Conservation (phyloP, 2,888 invertebrate genomes). For the Anarsia innoxiella region DNA sequence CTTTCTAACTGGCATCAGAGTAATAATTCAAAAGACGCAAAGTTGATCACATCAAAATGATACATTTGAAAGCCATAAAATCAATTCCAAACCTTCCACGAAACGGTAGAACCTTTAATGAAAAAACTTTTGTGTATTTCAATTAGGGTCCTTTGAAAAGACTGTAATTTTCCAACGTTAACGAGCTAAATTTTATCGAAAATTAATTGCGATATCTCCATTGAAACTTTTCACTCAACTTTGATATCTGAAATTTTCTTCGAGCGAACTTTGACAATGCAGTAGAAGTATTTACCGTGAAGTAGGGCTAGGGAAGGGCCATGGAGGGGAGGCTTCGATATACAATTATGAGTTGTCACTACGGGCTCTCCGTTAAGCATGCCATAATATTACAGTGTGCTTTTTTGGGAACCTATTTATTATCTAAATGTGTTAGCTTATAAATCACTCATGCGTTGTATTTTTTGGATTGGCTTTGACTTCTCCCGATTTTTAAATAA, state of each 20-base stretch:
- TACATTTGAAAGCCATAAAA: neutral
- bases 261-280: constrained; percentile 51
- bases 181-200: constrained; percentile 73
- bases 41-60: neutral
- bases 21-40: neutral
- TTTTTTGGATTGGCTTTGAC: no score
- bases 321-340: no score
- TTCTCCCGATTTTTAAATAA: no score
- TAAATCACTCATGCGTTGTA: no score
- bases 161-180: constrained; percentile 66
- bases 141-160: constrained; percentile 60
- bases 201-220: constrained; percentile 74
- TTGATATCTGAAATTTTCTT: constrained; percentile 60
- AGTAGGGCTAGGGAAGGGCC: no score
- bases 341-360: no score
- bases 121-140: constrained; percentile 67
- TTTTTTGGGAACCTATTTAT: no score
- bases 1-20: no score
- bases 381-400: no score
- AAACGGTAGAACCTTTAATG: constrained; percentile 45
- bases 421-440: no score
- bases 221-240: constrained; percentile 62
- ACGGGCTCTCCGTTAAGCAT: no score
- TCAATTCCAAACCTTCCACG: constrained; percentile 2
- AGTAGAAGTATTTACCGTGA: no score